Conservation (phyloP, 2,797 vertebrate genomes). For the Cirrhinus mrigala region DNA sequence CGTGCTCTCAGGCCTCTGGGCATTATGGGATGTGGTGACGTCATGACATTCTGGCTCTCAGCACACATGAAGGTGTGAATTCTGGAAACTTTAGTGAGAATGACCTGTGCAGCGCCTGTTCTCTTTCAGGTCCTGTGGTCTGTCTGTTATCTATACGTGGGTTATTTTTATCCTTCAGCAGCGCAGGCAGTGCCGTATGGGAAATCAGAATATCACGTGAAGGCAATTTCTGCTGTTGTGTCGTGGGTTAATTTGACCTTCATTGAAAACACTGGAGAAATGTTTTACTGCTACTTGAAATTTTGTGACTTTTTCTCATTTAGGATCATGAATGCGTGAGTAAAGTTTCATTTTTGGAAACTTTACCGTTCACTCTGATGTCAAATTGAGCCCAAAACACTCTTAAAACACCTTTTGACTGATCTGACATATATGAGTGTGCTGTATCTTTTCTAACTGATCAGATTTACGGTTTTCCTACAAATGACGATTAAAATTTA, state of each 20-base stretch:
- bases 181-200: neutral
- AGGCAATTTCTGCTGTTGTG: neutral
- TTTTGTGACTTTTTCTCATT: neutral
- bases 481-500: too few species aligned
- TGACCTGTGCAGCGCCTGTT: neutral
- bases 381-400: neutral
- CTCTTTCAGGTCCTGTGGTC: neutral
- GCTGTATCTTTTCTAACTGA: too few species aligned
- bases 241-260: neutral
- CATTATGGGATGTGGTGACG: neutral
- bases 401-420: too few species aligned
- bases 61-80: neutral
- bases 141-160: neutral
- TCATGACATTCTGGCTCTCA: neutral
- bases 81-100: neutral
- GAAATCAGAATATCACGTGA: neutral
- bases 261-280: too few species aligned
- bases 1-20: too few species aligned
- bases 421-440: too few species aligned
- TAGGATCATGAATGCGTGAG: neutral
- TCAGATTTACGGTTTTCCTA: too few species aligned
- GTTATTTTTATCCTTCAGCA: slow-evolving; percentile 5
- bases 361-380: neutral
- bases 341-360: neutral
- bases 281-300: neutral